Evolutionary conservation across 2,113 vertebrate species (phyloP).

Genomic region (Chloroceryle aenea): DNA sequence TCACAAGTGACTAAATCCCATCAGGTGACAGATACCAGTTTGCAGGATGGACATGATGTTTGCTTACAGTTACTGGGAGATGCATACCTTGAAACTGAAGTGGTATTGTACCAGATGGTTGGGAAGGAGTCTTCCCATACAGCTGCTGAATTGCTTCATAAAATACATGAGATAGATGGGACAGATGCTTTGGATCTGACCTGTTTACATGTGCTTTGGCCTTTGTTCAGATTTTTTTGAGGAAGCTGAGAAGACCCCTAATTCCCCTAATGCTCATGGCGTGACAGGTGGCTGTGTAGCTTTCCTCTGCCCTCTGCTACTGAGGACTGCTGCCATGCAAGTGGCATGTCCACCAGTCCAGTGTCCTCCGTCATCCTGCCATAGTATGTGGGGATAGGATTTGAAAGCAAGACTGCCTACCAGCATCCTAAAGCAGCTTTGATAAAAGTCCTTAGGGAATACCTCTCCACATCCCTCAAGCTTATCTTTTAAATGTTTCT

Average conservation of each 20-base stretch:
- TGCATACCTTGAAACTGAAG: background rate
- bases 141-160: background rate
- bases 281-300: background rate
- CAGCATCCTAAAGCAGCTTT: background rate
- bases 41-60: rapidly evolving
- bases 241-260: background rate
- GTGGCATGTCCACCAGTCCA: background rate
- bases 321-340: background rate
- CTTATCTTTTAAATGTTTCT: background rate
- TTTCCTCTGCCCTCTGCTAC: background rate
- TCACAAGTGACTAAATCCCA: background rate
- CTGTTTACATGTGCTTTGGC: background rate
- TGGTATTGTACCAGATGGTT: too few relatives aligned
- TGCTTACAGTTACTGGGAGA: background rate
- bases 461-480: background rate
- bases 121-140: background rate
- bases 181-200: background rate
- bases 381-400: background rate
- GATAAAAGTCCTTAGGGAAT: background rate
- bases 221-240: background rate
- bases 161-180: background rate
- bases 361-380: background rate
- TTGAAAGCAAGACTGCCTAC: background rate
- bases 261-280: too few relatives aligned
- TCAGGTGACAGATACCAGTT: background rate